phyloP scores from a whole-genome alignment of 2,888 invertebrate species.

The Fabriciana adippe region DNA sequence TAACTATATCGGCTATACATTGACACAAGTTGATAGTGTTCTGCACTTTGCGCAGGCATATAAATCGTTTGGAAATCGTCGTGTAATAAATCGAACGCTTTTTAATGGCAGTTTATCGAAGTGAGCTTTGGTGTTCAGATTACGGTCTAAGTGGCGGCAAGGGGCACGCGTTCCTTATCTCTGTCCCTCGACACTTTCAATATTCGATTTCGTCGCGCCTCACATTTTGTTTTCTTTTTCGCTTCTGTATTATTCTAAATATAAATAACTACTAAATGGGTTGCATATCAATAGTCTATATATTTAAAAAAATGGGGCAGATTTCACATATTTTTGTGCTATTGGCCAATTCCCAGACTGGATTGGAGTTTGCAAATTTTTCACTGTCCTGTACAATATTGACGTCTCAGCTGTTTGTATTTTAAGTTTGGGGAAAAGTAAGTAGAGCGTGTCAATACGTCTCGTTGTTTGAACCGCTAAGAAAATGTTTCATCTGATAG shows the following conservation, averaged over 20 bases:
- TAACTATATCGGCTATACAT: constrained; percentile 34
- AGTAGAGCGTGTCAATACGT: no score
- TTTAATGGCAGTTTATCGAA: constrained; percentile 81
- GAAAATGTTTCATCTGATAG: no score
- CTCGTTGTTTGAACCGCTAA: no score
- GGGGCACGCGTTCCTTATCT: constrained; percentile 79
- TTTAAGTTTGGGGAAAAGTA: no score
- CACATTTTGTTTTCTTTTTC: constrained; percentile 57
- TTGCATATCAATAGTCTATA: no score
- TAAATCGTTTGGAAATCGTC: constrained; percentile 75
- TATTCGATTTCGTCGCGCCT: constrained; percentile 74
- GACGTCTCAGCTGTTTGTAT: no score
- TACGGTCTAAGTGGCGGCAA: constrained; percentile 77
- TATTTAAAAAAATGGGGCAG: not conserved
- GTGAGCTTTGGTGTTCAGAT: constrained; percentile 81
- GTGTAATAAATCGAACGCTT: constrained; percentile 81
- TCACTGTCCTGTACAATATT: no score
- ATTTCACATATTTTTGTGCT: no score
- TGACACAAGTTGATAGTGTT: constrained; percentile 42
- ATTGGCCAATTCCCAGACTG: no score
- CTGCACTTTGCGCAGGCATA: constrained; percentile 43
- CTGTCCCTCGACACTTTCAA: constrained; percentile 80
- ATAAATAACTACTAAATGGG: not conserved
- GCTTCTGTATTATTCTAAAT: constrained; percentile 39
- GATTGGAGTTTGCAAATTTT: no score